Evolutionary conservation across 2,797 vertebrate genomes (phyloP).

Genomic region (Bradypodion ventrale): DNA sequence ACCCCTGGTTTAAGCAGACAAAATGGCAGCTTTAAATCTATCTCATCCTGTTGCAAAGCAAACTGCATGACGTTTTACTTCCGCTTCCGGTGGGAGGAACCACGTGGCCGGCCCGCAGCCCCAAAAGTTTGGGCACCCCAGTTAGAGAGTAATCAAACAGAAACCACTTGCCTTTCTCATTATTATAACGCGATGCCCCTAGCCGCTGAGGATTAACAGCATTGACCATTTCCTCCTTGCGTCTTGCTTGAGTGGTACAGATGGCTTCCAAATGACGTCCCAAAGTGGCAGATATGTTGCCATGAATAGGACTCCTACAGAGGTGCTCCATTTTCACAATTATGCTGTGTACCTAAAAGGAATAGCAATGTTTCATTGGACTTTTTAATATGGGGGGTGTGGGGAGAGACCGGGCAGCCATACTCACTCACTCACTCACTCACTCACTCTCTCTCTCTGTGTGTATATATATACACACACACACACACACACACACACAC

Average conservation of each 20-base stretch:
- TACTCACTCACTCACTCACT: no score
- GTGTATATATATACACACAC: no score
- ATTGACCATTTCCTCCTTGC: conserved; percentile 62
- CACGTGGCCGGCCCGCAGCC: no score
- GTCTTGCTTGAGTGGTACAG: conserved; percentile 41
- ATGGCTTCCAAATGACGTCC: conserved; percentile 63
- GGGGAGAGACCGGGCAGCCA: background rate
- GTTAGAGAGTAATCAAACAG: rapidly evolving
- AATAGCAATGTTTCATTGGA: background rate
- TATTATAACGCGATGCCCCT: conserved; percentile 22
- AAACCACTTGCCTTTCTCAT: conserved; percentile 54
- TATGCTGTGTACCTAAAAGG: conserved; percentile 56
- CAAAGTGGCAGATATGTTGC: conserved; percentile 51
- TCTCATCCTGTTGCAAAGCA: no score
- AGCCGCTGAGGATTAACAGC: conserved; percentile 50
- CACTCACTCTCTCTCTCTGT: no score
- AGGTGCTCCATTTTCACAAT: conserved; percentile 68
- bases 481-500: no score
- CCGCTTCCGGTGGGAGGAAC: no score
- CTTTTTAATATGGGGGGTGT: background rate
- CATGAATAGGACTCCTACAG: conserved; percentile 37
- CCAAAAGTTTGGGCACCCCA: no score
- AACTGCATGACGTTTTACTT: no score
- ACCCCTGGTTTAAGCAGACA: no score
- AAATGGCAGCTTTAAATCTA: no score